Evolutionary conservation across 2,888 invertebrate genomes (phyloP).

Genomic region (Lepidocyrtinus sp.): DNA sequence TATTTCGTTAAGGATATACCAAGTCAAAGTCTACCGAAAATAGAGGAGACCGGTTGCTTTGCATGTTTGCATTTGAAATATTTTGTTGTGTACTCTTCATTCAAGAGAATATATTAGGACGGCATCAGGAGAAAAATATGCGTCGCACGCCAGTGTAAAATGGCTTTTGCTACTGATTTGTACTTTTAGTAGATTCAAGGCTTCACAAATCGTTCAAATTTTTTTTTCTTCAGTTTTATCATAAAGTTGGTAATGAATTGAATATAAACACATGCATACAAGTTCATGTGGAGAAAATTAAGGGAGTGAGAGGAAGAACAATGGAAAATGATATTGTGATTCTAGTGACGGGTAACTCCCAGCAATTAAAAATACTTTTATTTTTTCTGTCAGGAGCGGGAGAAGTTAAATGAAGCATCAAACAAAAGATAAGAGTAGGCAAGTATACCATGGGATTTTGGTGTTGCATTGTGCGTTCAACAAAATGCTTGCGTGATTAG

Average conservation of each 20-base stretch:
- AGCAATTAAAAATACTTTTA: conserved; percentile 67
- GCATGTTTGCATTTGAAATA: no score
- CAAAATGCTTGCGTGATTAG: conserved; percentile 46
- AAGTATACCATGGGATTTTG: neutral
- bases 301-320: neutral
- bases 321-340: neutral
- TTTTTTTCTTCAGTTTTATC: neutral
- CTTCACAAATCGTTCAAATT: no score
- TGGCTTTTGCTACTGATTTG: neutral
- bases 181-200: neutral
- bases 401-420: conserved; percentile 28
- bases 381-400: conserved; percentile 61
- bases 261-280: neutral
- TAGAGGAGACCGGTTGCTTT: conserved; percentile 24
- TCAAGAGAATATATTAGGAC: no score
- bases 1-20: no score
- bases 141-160: neutral
- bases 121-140: no score
- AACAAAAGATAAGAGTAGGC: conserved; percentile 31
- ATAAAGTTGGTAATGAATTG: neutral
- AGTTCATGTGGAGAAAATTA: neutral
- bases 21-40: no score
- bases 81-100: no score
- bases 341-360: conserved; percentile 66
- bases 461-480: no score